Percentiles rank a stretch among this genome's conserved stretches.
Conservation (phyloP, 2,797 vertebrate species). For the Gallinago solitaria region DNA sequence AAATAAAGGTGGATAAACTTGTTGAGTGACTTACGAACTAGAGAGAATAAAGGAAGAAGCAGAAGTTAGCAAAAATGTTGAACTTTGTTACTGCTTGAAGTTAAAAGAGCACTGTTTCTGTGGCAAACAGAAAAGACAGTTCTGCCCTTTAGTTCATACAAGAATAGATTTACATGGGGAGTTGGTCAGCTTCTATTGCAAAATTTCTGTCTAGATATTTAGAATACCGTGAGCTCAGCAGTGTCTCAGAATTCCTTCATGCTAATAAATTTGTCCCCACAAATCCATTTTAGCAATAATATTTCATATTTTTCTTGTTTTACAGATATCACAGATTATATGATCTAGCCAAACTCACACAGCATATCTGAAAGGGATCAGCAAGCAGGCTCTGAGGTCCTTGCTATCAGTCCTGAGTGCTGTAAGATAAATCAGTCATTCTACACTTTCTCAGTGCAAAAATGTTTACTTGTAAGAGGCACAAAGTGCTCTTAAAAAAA, state of each 20-base stretch:
- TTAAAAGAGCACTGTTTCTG: not conserved
- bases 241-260: not conserved
- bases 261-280: not conserved
- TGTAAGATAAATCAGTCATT: not conserved
- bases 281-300: not conserved
- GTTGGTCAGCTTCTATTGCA: not conserved
- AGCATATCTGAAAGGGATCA: not conserved
- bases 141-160: not conserved
- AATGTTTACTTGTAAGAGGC: not conserved
- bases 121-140: rapidly evolving
- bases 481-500: not conserved
- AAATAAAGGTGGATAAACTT: not conserved
- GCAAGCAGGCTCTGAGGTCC: not conserved
- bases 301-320: not conserved
- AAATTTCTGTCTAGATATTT: not conserved
- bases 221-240: not conserved
- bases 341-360: not conserved
- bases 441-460: not conserved
- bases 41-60: not conserved
- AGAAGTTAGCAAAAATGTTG: not conserved
- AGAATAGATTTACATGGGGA: not conserved
- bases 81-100: not conserved
- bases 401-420: not conserved
- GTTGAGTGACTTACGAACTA: not conserved
- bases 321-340: not conserved